Base-by-base conservation (phyloP, 2,888 invertebrate genomes). In the Troides oblongomaculatus region DNA sequence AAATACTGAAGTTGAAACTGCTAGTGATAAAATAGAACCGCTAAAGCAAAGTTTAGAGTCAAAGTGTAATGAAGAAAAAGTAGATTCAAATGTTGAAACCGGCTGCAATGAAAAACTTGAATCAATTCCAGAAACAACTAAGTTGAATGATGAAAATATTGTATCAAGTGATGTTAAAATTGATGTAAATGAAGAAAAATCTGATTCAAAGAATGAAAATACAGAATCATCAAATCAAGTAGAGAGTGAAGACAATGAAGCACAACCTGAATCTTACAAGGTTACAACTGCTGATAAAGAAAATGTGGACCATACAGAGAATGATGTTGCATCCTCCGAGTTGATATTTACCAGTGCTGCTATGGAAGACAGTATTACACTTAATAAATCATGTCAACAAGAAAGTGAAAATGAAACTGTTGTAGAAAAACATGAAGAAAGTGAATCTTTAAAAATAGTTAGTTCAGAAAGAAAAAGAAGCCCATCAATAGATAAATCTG, bases 401-500 rank as follows among this genome's bases (percentile, higher is more conserved):
- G 81, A 81, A 70, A 25, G 39, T 39, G 5, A 53, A 46, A 63
- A 64, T 7, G 64, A 60, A 64, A 59, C 14, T 53, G 39, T 59
- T 21, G 17, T 43, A 18, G 60, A 70, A 17, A 76, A 77, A 68
- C 76, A 77, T 68, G 75, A 76, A 72, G 74, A 71, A 12, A 69
- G 74, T 64, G 73, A 75, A 62, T 73, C 74, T 36, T 80, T 79
- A 77, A 64, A 77, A 70, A 78, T 79, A 72, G 82, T 79, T 79
- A 83, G 82, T 74, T 84, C 84, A 76, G 78, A 78, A 64, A 73
- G 78, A n/a, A 76, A 82, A 71, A 80, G 83, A 70, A 86, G 86
- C 72, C 74, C 77, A 59, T 85, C 85, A 63, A 76, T 83, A 66
- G 90, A 90, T 66, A 88, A 88, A 75, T 89, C 87, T 17, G 90